Evolutionary conservation across 1,140 invertebrate genomes (phyloP).

Genomic region (Metaphire vulgaris): DNA sequence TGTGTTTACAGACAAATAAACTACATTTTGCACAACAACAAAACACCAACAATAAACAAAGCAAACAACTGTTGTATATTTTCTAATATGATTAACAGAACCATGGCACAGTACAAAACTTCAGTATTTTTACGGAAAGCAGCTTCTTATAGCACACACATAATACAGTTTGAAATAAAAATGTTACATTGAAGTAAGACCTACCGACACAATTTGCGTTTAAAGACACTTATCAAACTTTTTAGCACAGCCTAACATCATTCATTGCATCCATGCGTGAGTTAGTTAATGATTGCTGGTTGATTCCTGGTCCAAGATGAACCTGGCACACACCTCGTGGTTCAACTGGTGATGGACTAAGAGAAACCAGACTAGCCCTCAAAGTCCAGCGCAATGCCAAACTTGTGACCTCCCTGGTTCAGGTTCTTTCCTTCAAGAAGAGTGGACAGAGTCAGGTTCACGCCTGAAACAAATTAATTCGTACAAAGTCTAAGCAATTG

Average conservation of each 20-base stretch:
- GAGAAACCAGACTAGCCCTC: constrained; percentile 66
- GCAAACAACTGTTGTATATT: neutral
- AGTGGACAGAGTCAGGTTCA: constrained; percentile 80
- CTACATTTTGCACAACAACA: neutral
- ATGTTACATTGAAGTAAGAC: neutral
- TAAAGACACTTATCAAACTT: neutral
- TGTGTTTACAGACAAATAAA: neutral
- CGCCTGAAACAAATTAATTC: constrained; percentile 60
- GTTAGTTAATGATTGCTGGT: neutral
- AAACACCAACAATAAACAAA: too few relatives aligned
- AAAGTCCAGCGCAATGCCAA: constrained; percentile 83
- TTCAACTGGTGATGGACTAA: neutral
- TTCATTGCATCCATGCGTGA: neutral
- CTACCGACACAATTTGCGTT: neutral
- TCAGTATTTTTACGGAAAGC: neutral
- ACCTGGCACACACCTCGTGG: neutral
- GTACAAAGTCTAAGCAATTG: neutral
- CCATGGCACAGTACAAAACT: neutral
- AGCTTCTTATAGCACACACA: neutral
- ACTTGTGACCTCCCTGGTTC: constrained; percentile 91
- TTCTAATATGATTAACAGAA: neutral
- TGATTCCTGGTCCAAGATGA: neutral
- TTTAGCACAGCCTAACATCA: neutral
- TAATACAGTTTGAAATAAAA: neutral
- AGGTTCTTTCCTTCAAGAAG: constrained; percentile 95